A percentile compares a stretch with the other conserved stretches of the same genome.
Conservation (phyloP, 2,113 vertebrate species). For the Engraulis encrasicolus region DNA sequence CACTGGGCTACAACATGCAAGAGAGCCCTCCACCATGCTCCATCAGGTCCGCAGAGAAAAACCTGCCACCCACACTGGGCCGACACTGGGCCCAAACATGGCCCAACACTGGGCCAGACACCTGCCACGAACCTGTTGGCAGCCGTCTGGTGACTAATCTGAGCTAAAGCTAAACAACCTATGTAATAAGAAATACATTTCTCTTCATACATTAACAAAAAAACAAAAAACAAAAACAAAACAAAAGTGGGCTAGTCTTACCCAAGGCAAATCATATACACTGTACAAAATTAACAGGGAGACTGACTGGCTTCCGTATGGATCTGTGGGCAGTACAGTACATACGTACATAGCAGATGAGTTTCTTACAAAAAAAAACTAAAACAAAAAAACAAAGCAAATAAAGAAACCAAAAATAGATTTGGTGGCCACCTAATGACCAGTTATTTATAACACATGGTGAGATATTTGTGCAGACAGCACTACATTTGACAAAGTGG, state of each 20-base stretch:
- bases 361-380: slow-evolving; percentile 22
- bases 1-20: not conserved
- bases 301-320: not conserved
- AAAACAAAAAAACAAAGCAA: slow-evolving; percentile 1
- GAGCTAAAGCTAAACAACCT: slow-evolving; percentile 21
- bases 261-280: slow-evolving; percentile 19
- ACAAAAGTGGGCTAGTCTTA: not conserved
- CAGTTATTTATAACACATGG: slow-evolving; percentile 34
- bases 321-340: not conserved
- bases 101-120: not conserved
- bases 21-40: not conserved
- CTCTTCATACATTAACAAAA: slow-evolving; percentile 3
- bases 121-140: too few relatives aligned
- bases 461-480: slow-evolving; percentile 29
- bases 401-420: not conserved
- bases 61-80: not conserved
- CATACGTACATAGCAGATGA: not conserved
- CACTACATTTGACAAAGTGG: not conserved
- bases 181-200: not conserved
- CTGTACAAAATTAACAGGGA: slow-evolving; percentile 9
- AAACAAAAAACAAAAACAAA: too few relatives aligned
- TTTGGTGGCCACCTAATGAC: slow-evolving; percentile 18
- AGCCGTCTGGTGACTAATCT: not conserved
- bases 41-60: not conserved
- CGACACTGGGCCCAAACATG: not conserved